phyloP scores from a whole-genome alignment of 2,113 vertebrate genomes.

The Chionis minor region DNA sequence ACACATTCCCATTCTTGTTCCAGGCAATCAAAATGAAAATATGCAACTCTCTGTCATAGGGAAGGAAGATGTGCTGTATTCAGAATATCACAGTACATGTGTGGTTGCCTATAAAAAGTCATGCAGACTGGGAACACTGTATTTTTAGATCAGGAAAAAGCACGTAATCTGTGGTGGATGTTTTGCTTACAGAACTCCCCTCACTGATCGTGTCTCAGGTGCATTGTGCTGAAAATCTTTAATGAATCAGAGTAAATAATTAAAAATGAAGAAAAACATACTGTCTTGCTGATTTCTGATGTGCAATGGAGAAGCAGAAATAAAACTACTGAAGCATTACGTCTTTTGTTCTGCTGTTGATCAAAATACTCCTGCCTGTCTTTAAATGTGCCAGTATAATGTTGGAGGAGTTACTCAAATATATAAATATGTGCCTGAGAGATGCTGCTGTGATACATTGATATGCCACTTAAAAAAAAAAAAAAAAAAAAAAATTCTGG shows the following conservation, averaged over 20 bases:
- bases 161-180: background rate
- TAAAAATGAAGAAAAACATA: slow-evolving; percentile 27
- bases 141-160: background rate
- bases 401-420: background rate
- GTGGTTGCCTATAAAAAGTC: slow-evolving; percentile 38
- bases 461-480: background rate
- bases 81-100: background rate
- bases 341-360: background rate
- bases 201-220: background rate
- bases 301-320: slow-evolving; percentile 2
- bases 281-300: slow-evolving; percentile 15
- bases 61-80: background rate
- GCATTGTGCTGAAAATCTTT: background rate
- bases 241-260: slow-evolving; percentile 48
- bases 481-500: too few relatives aligned
- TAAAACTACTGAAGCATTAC: background rate
- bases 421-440: background rate
- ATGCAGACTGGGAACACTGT: background rate
- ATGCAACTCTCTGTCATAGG: background rate
- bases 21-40: slow-evolving; percentile 49
- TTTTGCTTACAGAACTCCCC: slow-evolving; percentile 14
- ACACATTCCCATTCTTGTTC: slow-evolving; percentile 41
- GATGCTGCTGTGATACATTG: background rate
- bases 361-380: background rate
- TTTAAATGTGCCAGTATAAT: background rate